Percentiles rank a stretch among this genome's conserved stretches.
These are phyloP conservation scores for Catostylus mosaicus DNA, from an alignment of 30 jellyfish, hydroid and myxozoan genomes.

Conservation along the genomic window DNA sequence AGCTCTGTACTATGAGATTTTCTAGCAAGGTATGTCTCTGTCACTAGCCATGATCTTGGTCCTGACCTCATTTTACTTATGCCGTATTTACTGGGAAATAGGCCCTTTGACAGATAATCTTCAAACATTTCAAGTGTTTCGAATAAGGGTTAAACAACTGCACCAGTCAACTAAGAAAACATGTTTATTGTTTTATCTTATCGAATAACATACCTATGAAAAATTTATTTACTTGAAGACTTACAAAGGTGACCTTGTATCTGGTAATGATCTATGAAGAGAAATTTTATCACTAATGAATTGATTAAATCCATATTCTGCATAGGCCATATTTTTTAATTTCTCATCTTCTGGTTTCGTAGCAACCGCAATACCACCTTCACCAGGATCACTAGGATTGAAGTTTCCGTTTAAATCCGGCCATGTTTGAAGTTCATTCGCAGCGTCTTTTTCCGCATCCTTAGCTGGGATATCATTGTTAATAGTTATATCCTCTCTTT, in stretches of 20 bases:
- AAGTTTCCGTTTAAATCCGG: constrained; percentile 72
- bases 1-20: no score
- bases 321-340: constrained; percentile 75
- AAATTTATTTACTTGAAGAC: constrained; percentile 17
- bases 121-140: no score
- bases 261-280: constrained; percentile 87
- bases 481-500: constrained; percentile 14
- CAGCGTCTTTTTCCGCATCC: neutral
- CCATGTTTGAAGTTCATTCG: constrained; percentile 43
- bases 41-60: no score
- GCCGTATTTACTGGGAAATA: no score
- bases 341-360: constrained; percentile 78
- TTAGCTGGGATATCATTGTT: neutral
- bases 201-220: no score
- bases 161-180: no score
- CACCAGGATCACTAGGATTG: constrained; percentile 86
- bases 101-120: no score
- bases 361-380: constrained; percentile 78
- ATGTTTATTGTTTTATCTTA: no score
- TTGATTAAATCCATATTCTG: constrained; percentile 96
- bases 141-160: no score
- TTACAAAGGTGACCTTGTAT: constrained; percentile 87
- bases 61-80: no score
- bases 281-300: constrained; percentile 94
- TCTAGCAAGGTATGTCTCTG: no score